Conservation (phyloP, 2,888 invertebrate genomes). For the Melanargia galathea region DNA sequence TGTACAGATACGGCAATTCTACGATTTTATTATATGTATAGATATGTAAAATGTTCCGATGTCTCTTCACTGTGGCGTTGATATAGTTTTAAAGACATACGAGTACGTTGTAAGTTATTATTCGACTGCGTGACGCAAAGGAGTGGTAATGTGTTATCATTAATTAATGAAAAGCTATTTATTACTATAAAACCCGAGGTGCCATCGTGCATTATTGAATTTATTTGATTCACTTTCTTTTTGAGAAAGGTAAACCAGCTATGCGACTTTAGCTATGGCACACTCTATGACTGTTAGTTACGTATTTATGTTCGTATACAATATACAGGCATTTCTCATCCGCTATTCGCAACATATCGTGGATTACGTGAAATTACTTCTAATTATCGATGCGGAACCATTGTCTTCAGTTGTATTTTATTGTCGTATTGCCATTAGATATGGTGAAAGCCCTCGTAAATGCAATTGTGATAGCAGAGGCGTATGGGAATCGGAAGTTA, state of each 20-base stretch:
- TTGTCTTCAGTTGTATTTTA: conserved; percentile 53
- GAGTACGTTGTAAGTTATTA: no score
- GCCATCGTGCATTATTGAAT: no score
- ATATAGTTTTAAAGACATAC: no score
- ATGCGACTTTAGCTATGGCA: conserved; percentile 3
- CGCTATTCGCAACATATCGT: conserved; percentile 1
- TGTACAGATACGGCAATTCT: no score
- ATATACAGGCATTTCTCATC: conserved; percentile 13
- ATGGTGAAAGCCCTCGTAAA: conserved; percentile 53
- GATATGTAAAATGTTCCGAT: no score
- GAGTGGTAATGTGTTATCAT: no score
- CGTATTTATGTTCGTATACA: no score
- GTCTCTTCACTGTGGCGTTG: no score
- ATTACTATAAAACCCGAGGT: no score
- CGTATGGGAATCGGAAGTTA: conserved; percentile 44
- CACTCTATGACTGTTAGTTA: conserved; percentile 1
- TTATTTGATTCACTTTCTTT: not conserved
- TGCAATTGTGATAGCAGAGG: conserved; percentile 48
- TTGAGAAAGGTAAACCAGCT: not conserved
- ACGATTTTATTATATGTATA: no score
- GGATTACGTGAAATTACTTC: conserved; percentile 13
- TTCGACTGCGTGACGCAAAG: no score
- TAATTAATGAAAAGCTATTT: no score
- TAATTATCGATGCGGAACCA: conserved; percentile 54
- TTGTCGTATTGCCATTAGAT: conserved; percentile 53